Percentiles rank a stretch among this genome's conserved stretches.
Conservation (phyloP, 1,140 invertebrate genomes). For the Stratiolaelaps scimitus region DNA sequence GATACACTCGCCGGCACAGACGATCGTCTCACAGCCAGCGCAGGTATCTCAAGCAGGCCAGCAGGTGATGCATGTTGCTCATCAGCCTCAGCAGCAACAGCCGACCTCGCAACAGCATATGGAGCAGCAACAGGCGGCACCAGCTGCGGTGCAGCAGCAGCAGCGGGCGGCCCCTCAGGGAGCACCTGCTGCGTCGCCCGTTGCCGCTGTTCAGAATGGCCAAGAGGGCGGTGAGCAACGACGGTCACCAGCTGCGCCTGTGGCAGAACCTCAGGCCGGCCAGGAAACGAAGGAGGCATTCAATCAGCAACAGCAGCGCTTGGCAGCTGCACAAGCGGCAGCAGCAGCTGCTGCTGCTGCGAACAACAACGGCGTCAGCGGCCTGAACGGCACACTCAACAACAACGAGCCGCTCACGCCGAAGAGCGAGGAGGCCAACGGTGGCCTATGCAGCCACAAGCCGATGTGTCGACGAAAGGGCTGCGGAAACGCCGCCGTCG, state of each 20-base stretch:
- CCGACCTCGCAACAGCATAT: conserved; percentile 42
- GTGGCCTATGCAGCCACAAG: conserved; percentile 8
- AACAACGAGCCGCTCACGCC: conserved; percentile 20
- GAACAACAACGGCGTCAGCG: no score
- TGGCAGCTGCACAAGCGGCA: no score
- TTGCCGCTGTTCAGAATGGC: no score
- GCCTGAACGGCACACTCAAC: background rate
- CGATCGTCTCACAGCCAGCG: conserved; percentile 25
- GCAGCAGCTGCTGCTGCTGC: no score
- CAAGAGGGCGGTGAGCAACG: no score
- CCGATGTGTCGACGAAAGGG: conserved; percentile 65
- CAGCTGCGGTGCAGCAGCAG: conserved; percentile 40
- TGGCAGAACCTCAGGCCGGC: no score
- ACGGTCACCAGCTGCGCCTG: no score
- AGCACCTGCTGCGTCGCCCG: background rate
- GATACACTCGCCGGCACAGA: conserved; percentile 33
- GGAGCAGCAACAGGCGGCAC: conserved; percentile 41
- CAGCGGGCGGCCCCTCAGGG: conserved; percentile 35
- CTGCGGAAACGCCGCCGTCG: conserved; percentile 74
- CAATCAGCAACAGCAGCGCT: no score
- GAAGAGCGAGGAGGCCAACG: conserved; percentile 17
- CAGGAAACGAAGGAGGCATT: no score
- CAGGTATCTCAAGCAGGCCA: conserved; percentile 36
- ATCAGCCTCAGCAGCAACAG: conserved; percentile 44
- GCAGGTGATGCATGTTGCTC: conserved; percentile 29